Evolutionary conservation across 2,113 vertebrate species (phyloP), one percentile per base, ranked within the genome.

Genomic region (Panthera uncia): DNA sequence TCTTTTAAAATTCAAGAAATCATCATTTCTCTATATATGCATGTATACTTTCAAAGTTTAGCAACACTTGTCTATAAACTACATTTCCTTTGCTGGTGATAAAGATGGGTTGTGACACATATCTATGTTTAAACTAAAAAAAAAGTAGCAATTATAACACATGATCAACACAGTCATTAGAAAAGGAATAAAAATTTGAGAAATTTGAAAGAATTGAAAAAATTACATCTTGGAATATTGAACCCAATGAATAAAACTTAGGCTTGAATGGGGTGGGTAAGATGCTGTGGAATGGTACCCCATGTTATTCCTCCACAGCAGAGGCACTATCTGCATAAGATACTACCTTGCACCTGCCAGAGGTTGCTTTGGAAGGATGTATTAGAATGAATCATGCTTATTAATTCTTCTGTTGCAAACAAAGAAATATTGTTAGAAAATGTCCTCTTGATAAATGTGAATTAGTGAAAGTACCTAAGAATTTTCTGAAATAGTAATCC

Each of bases 1-100:
- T 93, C n/a, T 82, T 2, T 81, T 93, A 84, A 95, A 88, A 93
- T 38, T 91, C 33, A 81, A 91, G 29, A 91, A 69, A 9, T 63
- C 25, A 33, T 63, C 7, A 73, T 73, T 84, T 92, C 50, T 71
- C 18, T 63, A 1, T 74, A 29, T 55, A 61, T 36, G 7, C 7
- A 73, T 6, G 57, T 19, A 48, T 25, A 84, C 33, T 85, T 95
- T 73, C 1, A 52, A 91, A 80, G 33, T 65, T 65, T 61, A 50
- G 12, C 74, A 69, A 55, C 57, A 76, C 3, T 41, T 85, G 18
- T 95, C 36, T 83, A 29, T 83, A 93, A 94, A 76, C 2, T 73
- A 18, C 2, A 41, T 74, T 90, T 76, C 9, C 33, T 82, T 25
- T 88, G 38, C 68, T n/a, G 23, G 19, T 15, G 88, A 5, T 81